Base-by-base conservation (phyloP, 2,113 vertebrate genomes). In the Chaenogobius annularis region DNA sequence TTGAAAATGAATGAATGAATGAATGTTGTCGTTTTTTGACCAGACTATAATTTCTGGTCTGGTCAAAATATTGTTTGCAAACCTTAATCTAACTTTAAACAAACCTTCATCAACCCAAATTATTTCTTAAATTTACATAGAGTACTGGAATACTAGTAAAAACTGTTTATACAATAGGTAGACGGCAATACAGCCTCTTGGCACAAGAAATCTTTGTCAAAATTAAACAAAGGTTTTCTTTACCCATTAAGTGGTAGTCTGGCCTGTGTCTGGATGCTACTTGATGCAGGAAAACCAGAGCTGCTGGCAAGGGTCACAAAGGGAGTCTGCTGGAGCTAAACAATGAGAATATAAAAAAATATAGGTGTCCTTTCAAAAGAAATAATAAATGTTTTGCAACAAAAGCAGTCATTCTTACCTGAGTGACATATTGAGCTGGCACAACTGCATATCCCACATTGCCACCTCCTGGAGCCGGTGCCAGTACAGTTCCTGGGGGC, bases 401-500 rank as follows among this genome's bases (percentile, higher is more conserved):
- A 46, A 2, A 61, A 35, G 14, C 26, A 17, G 58, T 10, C 35
- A 31, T 8, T 58, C 92, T 44, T 68, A 98, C 97, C 96, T 98
- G 98, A 19, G 97, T 97, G 66, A 99, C 96, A 1, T 98, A 99
- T 68, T 98, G 97, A 63, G 97, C 97, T 0, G 98, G 97, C 76
- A 98, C 94, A 26, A 99, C 96, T 0, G 98, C 96, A 14, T 99
- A 99, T 6, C 97, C 97, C 15, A 99, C 91, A 0, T 95, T 98
- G 19, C 96, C 96, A 0, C 94, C 84, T 8, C 97, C 98, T 0
- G 96, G 96, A 6, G 96, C 97, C 0, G 97, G 95, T 0, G 97
- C 92, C 80, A 99, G 90, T 20, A 99, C 95, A 0, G 98, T 99
- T 73, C 98, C 98, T 0, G 97, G 96, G 0, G 98, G 97, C 15